A percentile compares a stretch with the other conserved stretches of the same genome.
phyloP scores from a whole-genome alignment of 2,888 invertebrate genomes.

The Punctoribates punctum region DNA sequence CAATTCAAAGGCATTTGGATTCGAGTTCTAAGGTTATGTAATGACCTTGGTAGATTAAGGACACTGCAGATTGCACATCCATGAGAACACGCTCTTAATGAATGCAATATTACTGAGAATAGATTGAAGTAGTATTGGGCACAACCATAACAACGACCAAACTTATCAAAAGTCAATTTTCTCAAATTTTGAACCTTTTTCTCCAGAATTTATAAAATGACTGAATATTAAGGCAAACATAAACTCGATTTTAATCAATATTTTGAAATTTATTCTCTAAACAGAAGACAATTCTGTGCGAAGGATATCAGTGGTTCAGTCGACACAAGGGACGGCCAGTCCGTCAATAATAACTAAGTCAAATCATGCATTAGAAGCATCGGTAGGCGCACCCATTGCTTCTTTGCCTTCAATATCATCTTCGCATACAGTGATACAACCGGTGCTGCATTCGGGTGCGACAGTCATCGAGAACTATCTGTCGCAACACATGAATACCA shows the following conservation, averaged over 20 bases:
- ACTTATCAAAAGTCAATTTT: too few relatives aligned
- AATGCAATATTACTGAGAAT: not conserved
- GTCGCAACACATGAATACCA: slow-evolving; percentile 2
- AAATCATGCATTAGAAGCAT: slow-evolving; percentile 11
- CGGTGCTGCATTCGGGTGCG: slow-evolving; percentile 31
- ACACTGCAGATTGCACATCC: too few relatives aligned
- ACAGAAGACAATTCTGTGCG: slow-evolving; percentile 20
- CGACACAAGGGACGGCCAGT: not conserved
- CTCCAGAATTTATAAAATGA: too few relatives aligned
- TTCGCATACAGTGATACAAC: slow-evolving; percentile 22
- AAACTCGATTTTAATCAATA: too few relatives aligned
- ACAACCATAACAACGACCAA: too few relatives aligned
- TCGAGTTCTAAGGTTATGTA: too few relatives aligned
- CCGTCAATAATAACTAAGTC: slow-evolving; percentile 16
- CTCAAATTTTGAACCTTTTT: too few relatives aligned
- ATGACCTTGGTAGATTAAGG: too few relatives aligned
- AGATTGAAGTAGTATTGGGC: too few relatives aligned
- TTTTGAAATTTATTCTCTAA: too few relatives aligned
- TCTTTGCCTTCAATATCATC: slow-evolving; percentile 14
- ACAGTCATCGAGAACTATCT: slow-evolving; percentile 31
- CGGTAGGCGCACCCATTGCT: not conserved
- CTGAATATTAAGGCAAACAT: not conserved
- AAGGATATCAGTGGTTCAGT: slow-evolving; percentile 32
- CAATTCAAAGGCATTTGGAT: too few relatives aligned
- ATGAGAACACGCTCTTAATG: not conserved